phyloP scores from a whole-genome alignment of 2,113 vertebrate genomes.

The Xerus inauris region DNA sequence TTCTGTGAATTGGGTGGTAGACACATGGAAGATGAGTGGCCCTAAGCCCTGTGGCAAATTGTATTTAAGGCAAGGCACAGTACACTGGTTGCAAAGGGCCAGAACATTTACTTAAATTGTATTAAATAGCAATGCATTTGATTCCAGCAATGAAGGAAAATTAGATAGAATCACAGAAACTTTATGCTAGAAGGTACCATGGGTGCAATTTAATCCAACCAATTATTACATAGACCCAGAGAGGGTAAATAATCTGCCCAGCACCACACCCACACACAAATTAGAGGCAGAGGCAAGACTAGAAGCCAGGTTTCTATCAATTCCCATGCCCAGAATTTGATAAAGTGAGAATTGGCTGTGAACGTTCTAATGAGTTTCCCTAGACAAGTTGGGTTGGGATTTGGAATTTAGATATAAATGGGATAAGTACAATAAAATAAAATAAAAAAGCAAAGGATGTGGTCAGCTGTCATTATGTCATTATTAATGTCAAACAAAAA shows the following conservation, averaged over 20 bases:
- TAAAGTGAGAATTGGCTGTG: neutral
- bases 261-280: neutral
- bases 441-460: neutral
- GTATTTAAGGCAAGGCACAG: neutral
- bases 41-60: neutral
- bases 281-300: neutral
- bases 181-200: neutral
- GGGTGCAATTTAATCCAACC: neutral
- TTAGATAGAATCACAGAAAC: neutral
- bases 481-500: neutral
- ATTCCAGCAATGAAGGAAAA: conserved; percentile 45
- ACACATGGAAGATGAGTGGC: neutral
- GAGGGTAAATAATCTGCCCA: neutral
- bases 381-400: neutral
- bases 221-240: neutral
- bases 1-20: neutral
- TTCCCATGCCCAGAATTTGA: neutral
- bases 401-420: neutral
- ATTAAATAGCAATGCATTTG: neutral
- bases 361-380: neutral
- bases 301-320: neutral
- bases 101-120: neutral
- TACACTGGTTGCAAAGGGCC: neutral
- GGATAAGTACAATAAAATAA: neutral
- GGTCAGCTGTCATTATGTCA: neutral